Evolutionary conservation across 2,113 vertebrate genomes (phyloP).

Genomic region (Heptranchias perlo): DNA sequence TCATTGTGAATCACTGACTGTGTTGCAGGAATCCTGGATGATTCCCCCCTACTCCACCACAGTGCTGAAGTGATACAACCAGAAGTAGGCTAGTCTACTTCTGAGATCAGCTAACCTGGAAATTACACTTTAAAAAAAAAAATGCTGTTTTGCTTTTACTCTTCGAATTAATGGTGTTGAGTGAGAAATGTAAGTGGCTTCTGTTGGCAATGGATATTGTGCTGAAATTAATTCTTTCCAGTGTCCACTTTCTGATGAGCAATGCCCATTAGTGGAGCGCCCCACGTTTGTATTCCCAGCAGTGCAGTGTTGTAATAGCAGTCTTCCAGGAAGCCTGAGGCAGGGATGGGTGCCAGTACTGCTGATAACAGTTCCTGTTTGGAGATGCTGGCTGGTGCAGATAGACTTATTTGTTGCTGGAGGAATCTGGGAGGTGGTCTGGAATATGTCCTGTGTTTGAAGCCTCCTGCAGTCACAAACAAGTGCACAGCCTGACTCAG

Average conservation of each 20-base stretch:
- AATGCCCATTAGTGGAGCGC: background rate
- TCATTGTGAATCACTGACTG: background rate
- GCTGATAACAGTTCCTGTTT: constrained; percentile 28
- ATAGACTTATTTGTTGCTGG: background rate
- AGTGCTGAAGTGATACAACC: background rate
- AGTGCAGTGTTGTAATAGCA: background rate
- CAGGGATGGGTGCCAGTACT: background rate
- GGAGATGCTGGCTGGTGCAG: background rate
- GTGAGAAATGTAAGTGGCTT: background rate
- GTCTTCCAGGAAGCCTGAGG: background rate
- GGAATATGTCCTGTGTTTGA: background rate
- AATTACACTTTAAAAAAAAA: background rate
- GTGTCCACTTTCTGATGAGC: background rate
- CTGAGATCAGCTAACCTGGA: no score
- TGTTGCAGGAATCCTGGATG: background rate
- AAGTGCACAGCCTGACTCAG: background rate
- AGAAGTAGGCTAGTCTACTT: no score
- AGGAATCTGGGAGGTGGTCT: background rate
- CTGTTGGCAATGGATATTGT: background rate
- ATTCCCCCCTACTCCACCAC: background rate
- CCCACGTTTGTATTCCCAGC: background rate
- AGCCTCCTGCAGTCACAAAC: background rate
- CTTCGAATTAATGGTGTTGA: background rate
- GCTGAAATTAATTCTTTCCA: background rate
- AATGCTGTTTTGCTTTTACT: background rate